Base-by-base conservation (phyloP, 2,888 invertebrate genomes). In the Aradus depressus region DNA sequence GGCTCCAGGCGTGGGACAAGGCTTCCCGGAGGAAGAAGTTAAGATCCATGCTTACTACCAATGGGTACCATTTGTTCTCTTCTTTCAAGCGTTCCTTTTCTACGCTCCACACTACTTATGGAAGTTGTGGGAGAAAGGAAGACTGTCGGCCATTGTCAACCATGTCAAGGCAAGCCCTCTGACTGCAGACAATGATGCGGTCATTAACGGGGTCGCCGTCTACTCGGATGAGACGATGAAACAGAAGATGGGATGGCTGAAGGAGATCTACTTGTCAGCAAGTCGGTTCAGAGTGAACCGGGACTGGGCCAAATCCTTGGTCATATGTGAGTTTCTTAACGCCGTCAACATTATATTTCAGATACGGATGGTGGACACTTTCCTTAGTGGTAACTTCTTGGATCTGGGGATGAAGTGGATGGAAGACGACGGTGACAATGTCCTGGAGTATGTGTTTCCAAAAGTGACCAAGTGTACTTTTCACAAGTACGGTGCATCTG, bases 11-110 rank as follows among this genome's bases (percentile, higher is more conserved):
- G 82, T 79, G 1, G 74, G 81, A 44, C 82, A 85, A 68, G 79
- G 81, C 54, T 83, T 84, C 50, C 85, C 84, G 45, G 75, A 80
- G 63, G 87, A 88, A 63, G 81, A 84, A 65, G 77, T 85, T 39
- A 86, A 85, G 67, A 88, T 90, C 69, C 91, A 92, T 70, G 90
- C 89, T 66, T 92, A 92, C 70, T 92, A 92, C 70, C 92, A 92
- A 76, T 92, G 91, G 91, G 91, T 92, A 63, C 90, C 89, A 70
- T 90, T 92, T 67, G 77, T 86, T 0, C 71, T 88, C 1, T 85
- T 87, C 65, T 73, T 77, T 3, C 88, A 89, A 69, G 85, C 85
- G 0, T 68, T 90, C 4, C 70, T 90, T 56, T 92, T 92, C 69
- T 87, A 88, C 64, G 58, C 86, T 59, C 89, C 91, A 1, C 85